Conservation (phyloP, 1,140 invertebrate genomes). For the Zaprionus kolodkinae region DNA sequence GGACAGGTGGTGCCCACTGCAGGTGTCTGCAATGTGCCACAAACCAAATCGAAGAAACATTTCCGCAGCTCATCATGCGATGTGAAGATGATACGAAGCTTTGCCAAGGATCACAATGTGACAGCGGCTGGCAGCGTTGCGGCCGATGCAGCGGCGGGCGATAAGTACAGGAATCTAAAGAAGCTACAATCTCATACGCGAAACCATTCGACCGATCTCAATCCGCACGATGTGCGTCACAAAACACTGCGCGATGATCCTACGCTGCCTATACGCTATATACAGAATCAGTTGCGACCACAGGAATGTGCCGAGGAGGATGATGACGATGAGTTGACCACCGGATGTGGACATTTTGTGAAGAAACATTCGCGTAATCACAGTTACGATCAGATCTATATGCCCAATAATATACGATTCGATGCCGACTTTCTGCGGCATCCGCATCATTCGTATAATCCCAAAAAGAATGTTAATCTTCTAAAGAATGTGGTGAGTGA, state of each 20-base stretch:
- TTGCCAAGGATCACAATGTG: constrained; percentile 78
- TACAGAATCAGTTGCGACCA: constrained; percentile 80
- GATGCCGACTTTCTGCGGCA: constrained; percentile 79
- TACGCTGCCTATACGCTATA: constrained; percentile 70
- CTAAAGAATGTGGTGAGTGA: constrained; percentile 72
- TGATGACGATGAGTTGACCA: constrained; percentile 77
- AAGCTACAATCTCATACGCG: constrained; percentile 82
- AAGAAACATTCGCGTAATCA: constrained; percentile 83
- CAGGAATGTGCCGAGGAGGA: constrained; percentile 72
- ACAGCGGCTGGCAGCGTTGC: constrained; percentile 12
- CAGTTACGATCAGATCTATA: constrained; percentile 84
- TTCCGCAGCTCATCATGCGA: constrained; percentile 83
- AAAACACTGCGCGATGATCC: constrained; percentile 73
- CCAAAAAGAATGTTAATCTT: constrained; percentile 81
- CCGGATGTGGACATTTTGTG: constrained; percentile 79
- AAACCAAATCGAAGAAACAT: constrained; percentile 82
- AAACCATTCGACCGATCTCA: constrained; percentile 83
- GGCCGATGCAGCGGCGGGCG: constrained; percentile 48
- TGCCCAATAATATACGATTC: constrained; percentile 83
- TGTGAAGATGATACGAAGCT: constrained; percentile 83
- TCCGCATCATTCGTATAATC: constrained; percentile 69
- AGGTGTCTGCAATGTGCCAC: constrained; percentile 58
- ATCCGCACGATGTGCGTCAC: constrained; percentile 68
- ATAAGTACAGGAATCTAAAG: constrained; percentile 80
- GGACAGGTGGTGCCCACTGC: constrained; percentile 59